Percentiles rank a stretch among this genome's conserved stretches.
phyloP scores from a whole-genome alignment of 2,888 invertebrate genomes.

The Nomada hirtipes region DNA sequence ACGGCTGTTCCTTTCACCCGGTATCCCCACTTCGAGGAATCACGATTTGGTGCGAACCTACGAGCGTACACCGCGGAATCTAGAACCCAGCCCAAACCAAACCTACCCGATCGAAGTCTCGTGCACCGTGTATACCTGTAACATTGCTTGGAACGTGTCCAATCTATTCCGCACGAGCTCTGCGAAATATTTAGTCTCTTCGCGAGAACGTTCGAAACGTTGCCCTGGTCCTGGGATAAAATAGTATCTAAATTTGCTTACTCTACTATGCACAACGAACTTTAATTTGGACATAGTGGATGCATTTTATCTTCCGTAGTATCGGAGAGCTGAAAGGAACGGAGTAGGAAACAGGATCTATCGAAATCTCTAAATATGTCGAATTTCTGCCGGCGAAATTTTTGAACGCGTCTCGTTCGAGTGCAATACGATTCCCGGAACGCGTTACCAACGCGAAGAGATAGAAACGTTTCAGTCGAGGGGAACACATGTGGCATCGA shows the following conservation, averaged over 20 bases:
- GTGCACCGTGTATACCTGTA: background rate
- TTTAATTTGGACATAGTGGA: too few relatives aligned
- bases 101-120: constrained; percentile 40
- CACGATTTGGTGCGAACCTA: constrained; percentile 63
- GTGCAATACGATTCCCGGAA: background rate
- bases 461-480: constrained; percentile 36
- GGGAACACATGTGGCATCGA: constrained; percentile 18
- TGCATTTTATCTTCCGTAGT: too few relatives aligned
- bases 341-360: too few relatives aligned
- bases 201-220: too few relatives aligned
- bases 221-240: too few relatives aligned
- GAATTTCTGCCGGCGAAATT: background rate
- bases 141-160: background rate
- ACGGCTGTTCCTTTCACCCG: constrained; percentile 49
- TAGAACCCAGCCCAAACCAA: constrained; percentile 45
- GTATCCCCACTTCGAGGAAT: constrained; percentile 49
- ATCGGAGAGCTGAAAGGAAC: too few relatives aligned
- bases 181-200: too few relatives aligned
- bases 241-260: too few relatives aligned
- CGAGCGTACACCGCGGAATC: constrained; percentile 45
- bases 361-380: background rate
- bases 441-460: constrained; percentile 31
- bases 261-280: too few relatives aligned
- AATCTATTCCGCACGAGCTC: background rate
- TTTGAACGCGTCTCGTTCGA: background rate